Percentiles rank a stretch among this genome's conserved stretches.
Conservation (phyloP, 1,140 invertebrate species). For the Leptinotarsa lineolata region DNA sequence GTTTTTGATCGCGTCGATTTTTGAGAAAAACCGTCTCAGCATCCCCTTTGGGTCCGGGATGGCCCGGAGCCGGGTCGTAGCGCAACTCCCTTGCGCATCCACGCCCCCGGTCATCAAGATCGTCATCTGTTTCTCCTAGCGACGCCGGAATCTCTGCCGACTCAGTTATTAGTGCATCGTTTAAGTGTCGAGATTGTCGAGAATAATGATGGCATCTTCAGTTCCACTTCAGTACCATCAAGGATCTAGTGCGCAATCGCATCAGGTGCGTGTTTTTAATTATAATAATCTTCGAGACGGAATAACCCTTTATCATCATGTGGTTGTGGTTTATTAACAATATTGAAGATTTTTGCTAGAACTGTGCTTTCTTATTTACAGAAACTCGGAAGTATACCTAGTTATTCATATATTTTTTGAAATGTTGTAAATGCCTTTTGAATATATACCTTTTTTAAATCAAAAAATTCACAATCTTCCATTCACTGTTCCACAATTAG, state of each 20-base stretch:
- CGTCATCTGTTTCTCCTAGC: conserved; percentile 43
- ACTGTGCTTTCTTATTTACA: not conserved
- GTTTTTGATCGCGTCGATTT: not conserved
- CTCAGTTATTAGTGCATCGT: conserved; percentile 55
- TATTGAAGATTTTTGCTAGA: not conserved
- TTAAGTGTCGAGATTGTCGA: conserved; percentile 47
- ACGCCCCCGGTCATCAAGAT: conserved; percentile 46
- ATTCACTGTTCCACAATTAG: no score
- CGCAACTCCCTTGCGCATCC: conserved; percentile 49
- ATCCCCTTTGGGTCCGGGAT: conserved; percentile 29
- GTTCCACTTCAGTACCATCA: conserved; percentile 44
- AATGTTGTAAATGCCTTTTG: no score
- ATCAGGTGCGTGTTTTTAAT: conserved; percentile 50
- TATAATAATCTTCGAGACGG: conserved; percentile 50
- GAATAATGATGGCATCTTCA: conserved; percentile 51
- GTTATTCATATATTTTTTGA: no score
- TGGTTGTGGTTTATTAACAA: conserved; percentile 2
- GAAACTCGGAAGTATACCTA: no score
- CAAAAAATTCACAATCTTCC: no score
- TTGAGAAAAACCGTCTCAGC: conserved; percentile 12
- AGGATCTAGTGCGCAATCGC: conserved; percentile 50
- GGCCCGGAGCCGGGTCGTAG: conserved; percentile 35
- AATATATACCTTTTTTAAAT: no score
- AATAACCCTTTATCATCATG: conserved; percentile 40
- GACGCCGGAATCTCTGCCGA: conserved; percentile 52